Evolutionary conservation across 2,797 vertebrate species (phyloP), one percentile per base, ranked within the genome.

Genomic region (Diplodus puntazzo): DNA sequence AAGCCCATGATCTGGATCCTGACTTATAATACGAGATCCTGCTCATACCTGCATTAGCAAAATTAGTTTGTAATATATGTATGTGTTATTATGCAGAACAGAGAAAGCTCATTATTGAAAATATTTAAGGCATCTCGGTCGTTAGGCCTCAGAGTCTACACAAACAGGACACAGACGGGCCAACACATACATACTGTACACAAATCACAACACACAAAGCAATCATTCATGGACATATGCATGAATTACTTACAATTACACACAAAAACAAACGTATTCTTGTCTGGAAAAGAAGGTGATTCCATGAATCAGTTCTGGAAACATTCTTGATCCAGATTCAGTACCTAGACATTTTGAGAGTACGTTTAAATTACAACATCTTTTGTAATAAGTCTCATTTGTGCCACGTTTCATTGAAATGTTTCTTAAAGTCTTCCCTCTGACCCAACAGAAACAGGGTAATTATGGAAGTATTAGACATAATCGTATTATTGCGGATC

Each of bases 101-200:
- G 59, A 57, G 1, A 39, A 65, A 50, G 0, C 13, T 6, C 1
- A 1, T 39, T 49, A 52, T 73, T 55, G 30, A 16, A 79, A 75
- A 66, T 16, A 57, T 62, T 81, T 80, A 90, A 92, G 88, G 92
- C 89, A 88, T 50, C 55, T 82, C n/a, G 62, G 82, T 85, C 20
- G 2, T 79, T 59, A 67, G 74, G 69, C 60, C 13, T n/a, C 52
- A 20, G 25, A n/a, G n/a, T 54, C 17, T 62, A 63, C 39, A 76
- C 39, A n/a, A 21, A 18, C 13, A 61, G 20, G 11, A 58, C 18
- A 34, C 17, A 17, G 14, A 42, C n/a, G 21, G 27, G 42, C 18
- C 12, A 25, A 46, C 23, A 52, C 53, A 57, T 0, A 34, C 43
- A 16, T 3, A 50, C 17, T 9, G n/a, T 50, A 21, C 42, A 73